Conservation (phyloP, 1,140 invertebrate species). For the Wiebesia pumilae region DNA sequence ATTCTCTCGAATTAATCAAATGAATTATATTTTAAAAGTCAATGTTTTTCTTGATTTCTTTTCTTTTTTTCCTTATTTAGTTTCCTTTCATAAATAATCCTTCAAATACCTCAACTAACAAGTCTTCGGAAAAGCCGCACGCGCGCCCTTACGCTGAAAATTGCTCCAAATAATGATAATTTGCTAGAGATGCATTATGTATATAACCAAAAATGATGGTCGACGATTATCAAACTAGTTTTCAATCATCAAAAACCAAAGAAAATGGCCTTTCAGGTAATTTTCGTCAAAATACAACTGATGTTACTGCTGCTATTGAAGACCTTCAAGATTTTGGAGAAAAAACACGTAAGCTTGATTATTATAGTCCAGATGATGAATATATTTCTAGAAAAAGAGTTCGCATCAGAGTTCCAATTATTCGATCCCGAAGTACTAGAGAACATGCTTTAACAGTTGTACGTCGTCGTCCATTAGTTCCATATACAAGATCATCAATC, state of each 20-base stretch:
- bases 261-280: constrained; percentile 68
- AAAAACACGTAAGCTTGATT: constrained; percentile 13
- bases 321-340: constrained; percentile 17
- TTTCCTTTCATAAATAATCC: constrained; percentile 53
- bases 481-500: constrained; percentile 55
- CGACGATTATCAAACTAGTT: constrained; percentile 7
- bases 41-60: constrained; percentile 8
- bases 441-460: constrained; percentile 71
- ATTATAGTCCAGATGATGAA: constrained; percentile 52
- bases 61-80: neutral
- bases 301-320: neutral
- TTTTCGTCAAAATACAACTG: constrained; percentile 54
- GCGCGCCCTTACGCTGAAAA: constrained; percentile 71
- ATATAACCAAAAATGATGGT: constrained; percentile 1
- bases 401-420: constrained; percentile 67
- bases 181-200: constrained; percentile 26
- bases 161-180: constrained; percentile 41
- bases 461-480: constrained; percentile 64
- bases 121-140: constrained; percentile 67
- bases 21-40: constrained; percentile 13
- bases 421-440: constrained; percentile 60
- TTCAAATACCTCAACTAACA: constrained; percentile 60
- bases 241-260: constrained; percentile 46
- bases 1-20: constrained; percentile 34
- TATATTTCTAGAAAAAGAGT: constrained; percentile 64